A percentile compares a stretch with the other conserved stretches of the same genome.
Conservation (phyloP, 2,797 vertebrate species). For the Lithobates sylvaticus region DNA sequence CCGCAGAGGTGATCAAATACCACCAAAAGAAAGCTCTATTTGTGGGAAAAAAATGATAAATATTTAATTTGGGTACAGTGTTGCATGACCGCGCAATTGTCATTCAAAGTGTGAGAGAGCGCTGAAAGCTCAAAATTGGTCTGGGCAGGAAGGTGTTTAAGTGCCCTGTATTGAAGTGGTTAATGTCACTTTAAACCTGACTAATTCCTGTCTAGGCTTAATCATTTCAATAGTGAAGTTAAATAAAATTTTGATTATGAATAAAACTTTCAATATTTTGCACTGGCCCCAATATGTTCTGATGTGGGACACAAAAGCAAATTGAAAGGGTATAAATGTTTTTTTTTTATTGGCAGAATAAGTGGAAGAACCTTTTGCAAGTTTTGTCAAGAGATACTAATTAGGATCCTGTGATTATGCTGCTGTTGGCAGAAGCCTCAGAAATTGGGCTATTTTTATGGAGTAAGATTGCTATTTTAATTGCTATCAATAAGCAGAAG, state of each 20-base stretch:
- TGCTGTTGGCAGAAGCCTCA: slow-evolving; percentile 54
- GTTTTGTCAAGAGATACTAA: slow-evolving; percentile 57
- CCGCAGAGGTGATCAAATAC: too few species aligned
- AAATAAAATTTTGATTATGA: slow-evolving; percentile 26
- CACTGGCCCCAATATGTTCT: slow-evolving; percentile 51
- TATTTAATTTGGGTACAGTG: too few species aligned
- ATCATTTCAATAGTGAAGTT: slow-evolving; percentile 7
- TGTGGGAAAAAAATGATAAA: too few species aligned
- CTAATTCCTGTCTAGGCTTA: background rate
- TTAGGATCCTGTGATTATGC: slow-evolving; percentile 59
- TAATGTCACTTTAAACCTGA: background rate
- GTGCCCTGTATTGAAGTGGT: too few species aligned
- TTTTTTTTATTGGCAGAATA: slow-evolving; percentile 59
- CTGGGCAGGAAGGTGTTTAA: too few species aligned
- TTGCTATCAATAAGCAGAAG: slow-evolving; percentile 59
- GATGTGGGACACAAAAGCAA: slow-evolving; percentile 56
- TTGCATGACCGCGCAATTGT: too few species aligned
- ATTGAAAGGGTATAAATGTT: slow-evolving; percentile 51
- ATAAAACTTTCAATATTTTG: slow-evolving; percentile 46
- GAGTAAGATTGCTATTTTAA: slow-evolving; percentile 56
- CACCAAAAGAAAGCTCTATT: too few species aligned
- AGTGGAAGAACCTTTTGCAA: slow-evolving; percentile 53
- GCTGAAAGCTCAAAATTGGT: too few species aligned
- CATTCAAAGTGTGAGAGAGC: too few species aligned
- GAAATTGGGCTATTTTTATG: slow-evolving; percentile 58